Evolutionary conservation across 1,140 invertebrate species (phyloP).

Genomic region (Euwallacea fornicatus): DNA sequence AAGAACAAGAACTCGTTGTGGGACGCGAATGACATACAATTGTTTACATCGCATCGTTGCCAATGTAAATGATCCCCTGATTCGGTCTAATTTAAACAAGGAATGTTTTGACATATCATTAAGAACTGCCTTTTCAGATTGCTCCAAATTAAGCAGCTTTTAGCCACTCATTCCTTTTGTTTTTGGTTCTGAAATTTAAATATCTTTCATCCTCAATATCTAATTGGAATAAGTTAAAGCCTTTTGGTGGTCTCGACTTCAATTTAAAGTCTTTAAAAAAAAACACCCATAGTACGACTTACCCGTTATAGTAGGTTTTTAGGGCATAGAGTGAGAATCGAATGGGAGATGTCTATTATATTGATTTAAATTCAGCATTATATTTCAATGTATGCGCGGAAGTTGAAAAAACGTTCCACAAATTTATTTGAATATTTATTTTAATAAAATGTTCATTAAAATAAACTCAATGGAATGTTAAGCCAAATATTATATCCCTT

Average conservation of each 20-base stretch:
- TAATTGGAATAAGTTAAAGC: conserved; percentile 15
- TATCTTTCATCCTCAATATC: conserved; percentile 16
- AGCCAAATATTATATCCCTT: background rate
- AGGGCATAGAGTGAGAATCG: no score
- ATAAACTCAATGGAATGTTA: background rate
- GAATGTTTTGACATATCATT: conserved; percentile 28
- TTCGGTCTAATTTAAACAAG: conserved; percentile 33
- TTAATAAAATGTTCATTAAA: no score
- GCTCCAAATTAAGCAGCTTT: conserved; percentile 24
- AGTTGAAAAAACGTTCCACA: background rate
- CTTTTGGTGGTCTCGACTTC: conserved; percentile 12
- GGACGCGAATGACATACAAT: conserved; percentile 38
- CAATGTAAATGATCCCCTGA: conserved; percentile 33
- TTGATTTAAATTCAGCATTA: no score
- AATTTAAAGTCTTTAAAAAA: no score
- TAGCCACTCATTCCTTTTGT: conserved; percentile 4
- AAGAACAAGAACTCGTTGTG: conserved; percentile 34
- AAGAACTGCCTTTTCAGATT: conserved; percentile 26
- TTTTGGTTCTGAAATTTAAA: conserved; percentile 15
- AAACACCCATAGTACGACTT: no score
- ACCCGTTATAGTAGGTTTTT: no score
- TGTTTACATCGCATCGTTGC: conserved; percentile 37
- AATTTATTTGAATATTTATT: background rate
- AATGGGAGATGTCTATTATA: no score
- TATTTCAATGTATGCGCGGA: no score